phyloP scores from a whole-genome alignment of 1,140 invertebrate species.

The Tetraneura akinire region DNA sequence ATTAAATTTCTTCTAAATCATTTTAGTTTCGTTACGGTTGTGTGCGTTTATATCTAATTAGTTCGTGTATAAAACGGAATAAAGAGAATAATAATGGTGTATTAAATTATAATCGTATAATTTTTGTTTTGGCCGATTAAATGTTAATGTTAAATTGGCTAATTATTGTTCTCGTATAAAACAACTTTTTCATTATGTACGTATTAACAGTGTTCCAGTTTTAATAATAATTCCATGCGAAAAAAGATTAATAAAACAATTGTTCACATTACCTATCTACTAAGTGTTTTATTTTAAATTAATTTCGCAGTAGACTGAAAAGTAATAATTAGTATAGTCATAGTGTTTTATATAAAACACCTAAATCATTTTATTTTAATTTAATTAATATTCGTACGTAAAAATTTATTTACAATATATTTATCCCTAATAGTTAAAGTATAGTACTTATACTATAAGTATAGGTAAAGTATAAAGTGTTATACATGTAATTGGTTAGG shows the following conservation, averaged over 20 bases:
- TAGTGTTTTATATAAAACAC: too few relatives aligned
- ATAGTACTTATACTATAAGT: too few relatives aligned
- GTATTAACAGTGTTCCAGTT: not conserved
- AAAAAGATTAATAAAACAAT: not conserved
- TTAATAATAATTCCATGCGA: not conserved
- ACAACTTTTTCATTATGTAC: not conserved
- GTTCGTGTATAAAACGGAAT: not conserved
- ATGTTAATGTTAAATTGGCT: not conserved
- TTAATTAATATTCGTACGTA: too few relatives aligned
- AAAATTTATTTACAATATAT: too few relatives aligned
- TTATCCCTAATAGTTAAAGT: too few relatives aligned
- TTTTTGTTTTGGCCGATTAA: not conserved
- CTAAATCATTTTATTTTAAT: too few relatives aligned
- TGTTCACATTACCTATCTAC: too few relatives aligned
- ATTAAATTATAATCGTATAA: not conserved
- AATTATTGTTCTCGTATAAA: not conserved
- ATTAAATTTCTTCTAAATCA: not conserved
- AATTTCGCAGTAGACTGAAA: too few relatives aligned
- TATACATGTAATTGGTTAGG: too few relatives aligned
- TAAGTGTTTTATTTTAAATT: too few relatives aligned
- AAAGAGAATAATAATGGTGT: not conserved
- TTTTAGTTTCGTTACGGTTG: not conserved
- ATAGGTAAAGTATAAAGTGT: too few relatives aligned
- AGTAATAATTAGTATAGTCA: too few relatives aligned
- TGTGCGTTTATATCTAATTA: slow-evolving; percentile 9